Conservation (phyloP, 2,888 invertebrate genomes). For the Microctonus aethiopoides region DNA sequence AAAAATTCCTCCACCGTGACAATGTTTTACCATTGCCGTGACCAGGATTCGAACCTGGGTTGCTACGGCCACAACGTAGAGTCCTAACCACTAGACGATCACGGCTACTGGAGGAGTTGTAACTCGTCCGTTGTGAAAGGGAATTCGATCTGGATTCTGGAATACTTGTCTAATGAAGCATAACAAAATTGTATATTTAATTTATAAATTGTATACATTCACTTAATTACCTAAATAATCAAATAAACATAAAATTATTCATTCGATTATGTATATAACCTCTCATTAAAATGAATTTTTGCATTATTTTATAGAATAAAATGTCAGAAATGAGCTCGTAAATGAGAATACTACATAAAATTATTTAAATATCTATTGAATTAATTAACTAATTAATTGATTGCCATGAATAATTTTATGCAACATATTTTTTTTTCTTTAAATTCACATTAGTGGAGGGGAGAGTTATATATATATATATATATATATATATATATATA, state of each 20-base stretch:
- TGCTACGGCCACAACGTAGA: conserved; percentile 68
- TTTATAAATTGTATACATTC: no score
- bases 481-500: no score
- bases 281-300: no score
- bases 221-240: no score
- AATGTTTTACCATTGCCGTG: conserved; percentile 61
- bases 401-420: not conserved
- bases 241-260: no score
- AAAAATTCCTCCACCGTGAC: conserved; percentile 40
- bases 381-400: conserved; percentile 9
- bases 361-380: not conserved
- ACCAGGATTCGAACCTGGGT: conserved; percentile 68
- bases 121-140: not conserved
- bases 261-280: no score
- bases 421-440: not conserved
- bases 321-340: no score
- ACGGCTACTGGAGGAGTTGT: conserved; percentile 41
- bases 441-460: not conserved
- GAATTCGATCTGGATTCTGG: conserved; percentile 34
- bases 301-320: no score
- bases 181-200: no score
- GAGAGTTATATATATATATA: not conserved
- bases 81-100: conserved; percentile 54
- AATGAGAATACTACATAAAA: no score
- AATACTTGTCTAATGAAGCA: conserved; percentile 34